Base-by-base conservation (phyloP, 2,113 vertebrate species). In the Cnemophilus loriae region DNA sequence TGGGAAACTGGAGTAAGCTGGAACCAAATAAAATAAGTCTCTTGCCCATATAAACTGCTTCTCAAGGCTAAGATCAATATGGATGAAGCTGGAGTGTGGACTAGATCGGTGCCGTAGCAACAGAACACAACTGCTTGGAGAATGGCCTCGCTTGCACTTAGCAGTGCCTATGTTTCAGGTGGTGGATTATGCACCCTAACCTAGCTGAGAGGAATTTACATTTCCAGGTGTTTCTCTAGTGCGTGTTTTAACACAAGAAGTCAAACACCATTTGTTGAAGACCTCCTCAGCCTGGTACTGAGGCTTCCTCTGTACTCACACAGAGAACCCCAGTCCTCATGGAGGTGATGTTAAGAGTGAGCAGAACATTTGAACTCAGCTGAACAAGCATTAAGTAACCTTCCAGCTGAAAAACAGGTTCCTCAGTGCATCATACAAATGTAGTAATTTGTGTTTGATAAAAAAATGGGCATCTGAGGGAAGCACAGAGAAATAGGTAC, bases 91-190 rank as follows among this genome's bases (percentile, higher is more conserved):
- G 32, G 30, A 79, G 8, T 2, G 10, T 8, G 16, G 78, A 21
- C 44, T 52, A 44, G 39, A 19, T 9, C 68, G 39, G 44, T 90
- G 53, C 61, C 42, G 11, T 2, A 75, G 44, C 53, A 77, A 21
- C 28, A 41, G 39, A 76, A 78, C 19, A 22, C 27, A 56, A 11
- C 5, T 52, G 19, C 11, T 30, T 42, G 30, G 67, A 70, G 41
- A 63, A 53, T 0, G 2, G 35, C 12, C 23, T 88, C 2, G 3
- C 37, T 27, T 28, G n/a, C 19, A 11, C 4, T 55, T 5, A 7
- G 6, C 28, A 44, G 27, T 50, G 28, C 28, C 15, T 26, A 2
- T 42, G 33, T 75, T 63, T 27, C 46, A 30, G 28, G 22, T 47
- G 39, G 10, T 57, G 59, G 49, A 68, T 70, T 55, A 65, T 24